Evolutionary conservation across 2,888 invertebrate species (phyloP).

Genomic region (Amphipyra berbera): DNA sequence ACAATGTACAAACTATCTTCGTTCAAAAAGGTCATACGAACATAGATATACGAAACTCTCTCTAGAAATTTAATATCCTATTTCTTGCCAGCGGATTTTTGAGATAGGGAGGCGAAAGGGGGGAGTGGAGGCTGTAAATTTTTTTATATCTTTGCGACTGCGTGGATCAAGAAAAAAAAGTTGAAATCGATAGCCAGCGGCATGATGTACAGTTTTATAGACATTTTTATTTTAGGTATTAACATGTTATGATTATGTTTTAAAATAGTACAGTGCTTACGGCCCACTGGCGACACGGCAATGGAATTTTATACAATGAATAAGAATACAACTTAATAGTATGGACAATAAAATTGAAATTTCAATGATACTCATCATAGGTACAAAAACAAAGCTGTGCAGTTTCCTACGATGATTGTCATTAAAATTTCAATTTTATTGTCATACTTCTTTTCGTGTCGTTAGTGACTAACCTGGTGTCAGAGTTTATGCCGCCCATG

Average conservation of each 20-base stretch:
- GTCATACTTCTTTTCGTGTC: no score
- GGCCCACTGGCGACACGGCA: no score
- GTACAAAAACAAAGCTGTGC: no score
- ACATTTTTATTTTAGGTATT: constrained; percentile 49
- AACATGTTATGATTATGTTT: constrained; percentile 16
- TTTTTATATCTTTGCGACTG: constrained; percentile 80
- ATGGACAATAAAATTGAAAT: no score
- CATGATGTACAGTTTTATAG: constrained; percentile 56
- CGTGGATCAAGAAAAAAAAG: constrained; percentile 68
- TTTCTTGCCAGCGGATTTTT: constrained; percentile 66
- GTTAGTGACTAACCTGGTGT: no score
- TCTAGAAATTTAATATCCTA: constrained; percentile 60
- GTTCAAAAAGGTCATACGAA: constrained; percentile 15
- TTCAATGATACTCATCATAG: no score
- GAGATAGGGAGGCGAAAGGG: constrained; percentile 59
- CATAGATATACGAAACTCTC: constrained; percentile 31
- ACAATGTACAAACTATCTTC: not conserved
- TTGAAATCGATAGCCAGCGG: constrained; percentile 56
- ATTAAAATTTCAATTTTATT: no score
- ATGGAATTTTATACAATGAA: no score
- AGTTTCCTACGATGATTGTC: no score
- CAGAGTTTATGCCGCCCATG: no score
- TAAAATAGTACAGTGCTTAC: constrained; percentile 1
- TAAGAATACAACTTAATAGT: no score
- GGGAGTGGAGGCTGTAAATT: constrained; percentile 73